These are phyloP conservation scores for Dynastes hyllus DNA, from an alignment of 2,888 invertebrate species.

Conservation along the genomic window DNA sequence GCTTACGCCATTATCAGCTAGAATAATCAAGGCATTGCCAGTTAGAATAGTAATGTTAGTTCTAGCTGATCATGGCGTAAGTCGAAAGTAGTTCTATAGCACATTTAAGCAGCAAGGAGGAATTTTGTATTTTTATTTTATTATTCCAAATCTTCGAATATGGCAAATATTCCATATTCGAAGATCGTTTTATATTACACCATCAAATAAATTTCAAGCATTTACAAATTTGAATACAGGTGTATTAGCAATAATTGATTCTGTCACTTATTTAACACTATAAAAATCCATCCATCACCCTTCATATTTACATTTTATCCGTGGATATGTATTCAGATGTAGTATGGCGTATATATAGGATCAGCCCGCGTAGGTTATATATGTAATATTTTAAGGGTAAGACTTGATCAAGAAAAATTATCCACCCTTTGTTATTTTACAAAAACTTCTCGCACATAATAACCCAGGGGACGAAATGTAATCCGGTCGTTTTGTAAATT, in stretches of 20 bases:
- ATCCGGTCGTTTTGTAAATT: conserved; percentile 34
- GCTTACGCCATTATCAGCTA: too few relatives aligned
- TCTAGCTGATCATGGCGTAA: too few relatives aligned
- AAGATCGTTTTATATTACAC: too few relatives aligned
- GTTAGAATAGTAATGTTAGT: too few relatives aligned
- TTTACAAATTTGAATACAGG: too few relatives aligned
- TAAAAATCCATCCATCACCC: neutral
- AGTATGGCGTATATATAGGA: neutral
- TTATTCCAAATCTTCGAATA: too few relatives aligned
- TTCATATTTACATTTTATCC: conserved; percentile 2
- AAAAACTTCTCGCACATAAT: conserved; percentile 28
- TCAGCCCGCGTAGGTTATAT: conserved; percentile 1
- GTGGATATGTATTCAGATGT: neutral
- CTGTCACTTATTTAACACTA: neutral
- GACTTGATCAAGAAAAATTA: conserved; percentile 45
- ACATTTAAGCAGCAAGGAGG: too few relatives aligned
- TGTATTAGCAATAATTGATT: neutral
- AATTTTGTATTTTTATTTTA: too few relatives aligned
- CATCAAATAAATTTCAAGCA: too few relatives aligned
- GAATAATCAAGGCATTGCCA: too few relatives aligned
- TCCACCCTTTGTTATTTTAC: conserved; percentile 38
- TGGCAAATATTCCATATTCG: too few relatives aligned
- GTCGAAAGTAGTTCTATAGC: too few relatives aligned
- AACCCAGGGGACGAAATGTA: conserved; percentile 31
- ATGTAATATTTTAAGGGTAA: conserved; percentile 37